phyloP scores from a whole-genome alignment of 2,113 vertebrate species.

The Siphamia tubifer region DNA sequence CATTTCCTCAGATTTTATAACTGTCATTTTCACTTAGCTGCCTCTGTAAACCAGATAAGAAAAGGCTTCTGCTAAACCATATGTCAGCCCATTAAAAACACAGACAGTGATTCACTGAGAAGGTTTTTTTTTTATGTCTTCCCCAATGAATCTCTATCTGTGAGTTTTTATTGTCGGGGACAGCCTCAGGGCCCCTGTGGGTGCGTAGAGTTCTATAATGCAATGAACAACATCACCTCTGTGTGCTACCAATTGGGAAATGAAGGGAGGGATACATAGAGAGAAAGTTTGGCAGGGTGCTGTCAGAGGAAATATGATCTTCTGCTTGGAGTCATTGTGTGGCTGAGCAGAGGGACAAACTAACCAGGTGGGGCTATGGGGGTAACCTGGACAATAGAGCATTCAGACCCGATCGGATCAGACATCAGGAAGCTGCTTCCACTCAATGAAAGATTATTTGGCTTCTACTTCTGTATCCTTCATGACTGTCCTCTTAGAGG shows the following conservation, averaged over 20 bases:
- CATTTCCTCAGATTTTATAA: constrained; percentile 32
- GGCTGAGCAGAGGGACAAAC: constrained; percentile 9
- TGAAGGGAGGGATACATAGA: constrained; percentile 15
- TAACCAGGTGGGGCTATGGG: constrained; percentile 18
- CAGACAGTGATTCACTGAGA: not conserved
- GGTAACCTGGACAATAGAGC: constrained; percentile 35
- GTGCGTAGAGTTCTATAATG: constrained; percentile 40
- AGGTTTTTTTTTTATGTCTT: not conserved
- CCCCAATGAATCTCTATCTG: constrained; percentile 8
- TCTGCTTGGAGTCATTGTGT: constrained; percentile 40
- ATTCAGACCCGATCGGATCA: constrained; percentile 53
- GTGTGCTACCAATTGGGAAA: constrained; percentile 25
- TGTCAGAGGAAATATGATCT: constrained; percentile 53
- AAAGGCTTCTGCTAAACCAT: constrained; percentile 26
- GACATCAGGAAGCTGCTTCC: constrained; percentile 32
- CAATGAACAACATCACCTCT: constrained; percentile 48
- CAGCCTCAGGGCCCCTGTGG: constrained; percentile 19
- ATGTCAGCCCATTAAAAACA: constrained; percentile 44
- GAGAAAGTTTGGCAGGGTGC: constrained; percentile 29
- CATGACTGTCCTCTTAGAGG: constrained; percentile 15
- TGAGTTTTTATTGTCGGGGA: constrained; percentile 39
- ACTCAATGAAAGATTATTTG: constrained; percentile 48
- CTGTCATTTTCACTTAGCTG: constrained; percentile 22
- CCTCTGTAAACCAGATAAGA: constrained; percentile 33
- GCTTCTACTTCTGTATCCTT: constrained; percentile 2